A percentile compares a stretch with the other conserved stretches of the same genome.
Conservation (phyloP, 2,113 vertebrate genomes). For the Speoplatyrhinus poulsoni region DNA sequence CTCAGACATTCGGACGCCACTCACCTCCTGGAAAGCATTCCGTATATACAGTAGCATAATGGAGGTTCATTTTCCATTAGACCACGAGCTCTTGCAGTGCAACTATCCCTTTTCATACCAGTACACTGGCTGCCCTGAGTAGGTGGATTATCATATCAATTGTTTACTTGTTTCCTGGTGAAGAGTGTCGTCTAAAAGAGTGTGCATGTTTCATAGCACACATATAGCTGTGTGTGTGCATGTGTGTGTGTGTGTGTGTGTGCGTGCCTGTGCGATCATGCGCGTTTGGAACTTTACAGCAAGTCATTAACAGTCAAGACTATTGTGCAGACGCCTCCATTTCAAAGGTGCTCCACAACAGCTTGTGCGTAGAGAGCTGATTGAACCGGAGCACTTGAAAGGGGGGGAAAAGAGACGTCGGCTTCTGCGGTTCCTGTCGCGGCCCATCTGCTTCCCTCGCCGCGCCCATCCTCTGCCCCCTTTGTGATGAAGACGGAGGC, state of each 20-base stretch:
- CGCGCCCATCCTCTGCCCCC: constrained; percentile 70
- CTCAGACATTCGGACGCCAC: not conserved
- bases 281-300: constrained; percentile 79
- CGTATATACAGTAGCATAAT: not conserved
- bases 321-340: constrained; percentile 79
- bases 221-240: constrained; percentile 12
- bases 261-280: constrained; percentile 69
- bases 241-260: constrained; percentile 18
- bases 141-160: constrained; percentile 73
- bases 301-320: constrained; percentile 82
- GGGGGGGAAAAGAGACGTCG: constrained; percentile 79
- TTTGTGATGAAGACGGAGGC: constrained; percentile 77
- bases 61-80: constrained; percentile 14
- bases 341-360: constrained; percentile 83
- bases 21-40: not conserved
- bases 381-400: constrained; percentile 83
- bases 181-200: constrained; percentile 53
- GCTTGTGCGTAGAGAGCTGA: constrained; percentile 79
- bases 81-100: constrained; percentile 28
- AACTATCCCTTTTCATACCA: constrained; percentile 26
- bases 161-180: constrained; percentile 66
- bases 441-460: constrained; percentile 79
- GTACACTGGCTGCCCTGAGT: constrained; percentile 29
- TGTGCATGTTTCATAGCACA: constrained; percentile 36
- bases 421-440: constrained; percentile 79